Evolutionary conservation across 2,113 vertebrate species (phyloP).

Genomic region (Pachycephala philippinensis): DNA sequence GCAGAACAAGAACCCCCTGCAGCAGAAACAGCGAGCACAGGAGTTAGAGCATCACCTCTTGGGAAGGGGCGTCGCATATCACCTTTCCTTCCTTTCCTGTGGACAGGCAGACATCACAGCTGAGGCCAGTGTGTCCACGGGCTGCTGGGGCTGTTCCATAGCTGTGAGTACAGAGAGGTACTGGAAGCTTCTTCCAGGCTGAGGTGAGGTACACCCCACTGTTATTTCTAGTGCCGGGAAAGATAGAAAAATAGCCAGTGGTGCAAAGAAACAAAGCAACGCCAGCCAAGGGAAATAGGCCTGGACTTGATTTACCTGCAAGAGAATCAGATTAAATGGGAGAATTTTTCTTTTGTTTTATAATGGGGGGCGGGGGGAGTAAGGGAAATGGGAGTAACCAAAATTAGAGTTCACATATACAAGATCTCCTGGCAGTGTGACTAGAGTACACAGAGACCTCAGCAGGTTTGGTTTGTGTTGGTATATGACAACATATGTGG

Average conservation of each 20-base stretch:
- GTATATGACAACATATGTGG: not conserved
- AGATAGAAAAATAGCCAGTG: not conserved
- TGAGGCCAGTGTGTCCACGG: not conserved
- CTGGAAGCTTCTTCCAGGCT: not conserved
- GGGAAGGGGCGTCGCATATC: not conserved
- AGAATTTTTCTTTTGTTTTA: not conserved
- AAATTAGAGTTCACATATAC: not conserved
- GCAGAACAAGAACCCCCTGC: not conserved
- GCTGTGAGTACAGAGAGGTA: not conserved
- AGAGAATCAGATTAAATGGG: not conserved
- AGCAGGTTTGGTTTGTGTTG: not conserved
- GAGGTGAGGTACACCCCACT: not conserved
- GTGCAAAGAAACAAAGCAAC: not conserved
- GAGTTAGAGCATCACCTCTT: not conserved
- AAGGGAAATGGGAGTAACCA: not conserved
- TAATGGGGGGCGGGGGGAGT: accelerated
- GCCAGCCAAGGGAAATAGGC: not conserved
- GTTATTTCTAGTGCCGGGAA: not conserved
- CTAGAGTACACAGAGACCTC: not conserved
- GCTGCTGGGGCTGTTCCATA: not conserved
- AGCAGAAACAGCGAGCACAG: not conserved
- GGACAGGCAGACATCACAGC: not conserved
- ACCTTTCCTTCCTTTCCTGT: not conserved
- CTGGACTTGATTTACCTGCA: not conserved
- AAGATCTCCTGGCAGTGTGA: not conserved